Base-by-base conservation (phyloP, 2,113 vertebrate species). In the Lepus americanus region DNA sequence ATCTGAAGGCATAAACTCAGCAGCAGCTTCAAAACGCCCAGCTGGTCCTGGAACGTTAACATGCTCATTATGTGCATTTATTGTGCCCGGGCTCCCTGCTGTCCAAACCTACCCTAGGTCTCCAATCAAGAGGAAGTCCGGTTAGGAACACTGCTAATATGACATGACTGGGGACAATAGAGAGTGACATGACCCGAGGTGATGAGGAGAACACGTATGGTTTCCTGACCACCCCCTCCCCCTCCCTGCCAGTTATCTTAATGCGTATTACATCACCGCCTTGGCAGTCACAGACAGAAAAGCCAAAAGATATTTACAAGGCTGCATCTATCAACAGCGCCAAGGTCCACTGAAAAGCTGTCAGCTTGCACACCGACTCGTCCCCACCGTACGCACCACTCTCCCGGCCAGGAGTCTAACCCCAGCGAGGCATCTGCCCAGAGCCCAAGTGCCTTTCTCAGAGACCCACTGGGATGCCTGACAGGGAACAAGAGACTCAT, bases 61-160 rank as follows among this genome's bases (percentile, higher is more conserved):
- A 29, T 67, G 95, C 88, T 96, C 82, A 80, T 97, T 97, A 94
- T 89, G 27, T 91, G 79, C 95, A 97, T 96, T 94, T 91, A 83
- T 87, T 64, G 77, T 80, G 69, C 73, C 80, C 39, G 22, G 73
- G 29, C 29, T 79, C 36, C 55, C 85, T 0, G 6, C 94, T 97
- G 94, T 95, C 92, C 49, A 95, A 91, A 95, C 95, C 79, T 81
- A 87, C 76, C 78, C 74, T 7, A 83, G 88, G 85, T 89, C 78
- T 93, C 88, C 94, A 94, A 36, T 95, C 90, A 91, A 36, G 80
- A 94, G 87, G 51, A 94, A 90, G 74, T 53, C 44, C 36, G 85
- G 92, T 89, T 77, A 94, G 61, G 81, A 94, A 53, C 79, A 39
- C 67, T 77, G 70, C 92, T 96, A 88, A 97, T 59, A 64, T 88